Evolutionary conservation across 2,888 invertebrate species (phyloP), one percentile per base, ranked within the genome.

Genomic region (Sicus ferrugineus): DNA sequence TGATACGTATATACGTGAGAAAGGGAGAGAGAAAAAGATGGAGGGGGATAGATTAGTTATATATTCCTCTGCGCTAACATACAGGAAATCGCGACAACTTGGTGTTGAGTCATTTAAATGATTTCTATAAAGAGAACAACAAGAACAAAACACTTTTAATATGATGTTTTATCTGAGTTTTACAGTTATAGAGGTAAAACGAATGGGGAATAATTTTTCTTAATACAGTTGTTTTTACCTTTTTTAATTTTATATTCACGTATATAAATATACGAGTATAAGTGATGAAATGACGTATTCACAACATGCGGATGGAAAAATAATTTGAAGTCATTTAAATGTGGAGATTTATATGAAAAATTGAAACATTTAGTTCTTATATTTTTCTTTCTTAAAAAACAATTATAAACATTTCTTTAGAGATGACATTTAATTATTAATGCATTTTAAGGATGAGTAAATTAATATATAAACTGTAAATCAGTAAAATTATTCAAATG

Each of bases 71-170:
- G 3, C 21, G 7, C 3, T 38, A 14, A 30, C 26, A 64, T 23
- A 50, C 63, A 46, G 63, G 63, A 64, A 64, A 31, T 63, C 6
- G 16, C 11, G 23, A 28, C 48, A 50, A 30, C 50, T 64, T 48
- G 26, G 31, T 64, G n/a, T n/a, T n/a, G 63, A 64, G n/a, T 64
- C 63, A 64, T 64, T 64, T 2, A 31, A 64, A 64, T 64, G 26
- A 64, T 31, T n/a, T 28, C 21, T 64, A 64, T 50, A 50, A 50
- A 26, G 9, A 48, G 30, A 50, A 28, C 28, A 30, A 46, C 26
- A 59, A 21, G 1, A 54, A 50, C 4, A 54, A 16, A 28, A 54
- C 6, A 54, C 7, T 28, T 9, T 23, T 54, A 14, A 54, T 26
- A 54, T 14, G 14, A 28, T 54, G 23, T 54, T 54, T 54, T 23